These are phyloP conservation scores for Campoletis raptor DNA, from an alignment of 2,888 invertebrate genomes.

Conservation along the genomic window DNA sequence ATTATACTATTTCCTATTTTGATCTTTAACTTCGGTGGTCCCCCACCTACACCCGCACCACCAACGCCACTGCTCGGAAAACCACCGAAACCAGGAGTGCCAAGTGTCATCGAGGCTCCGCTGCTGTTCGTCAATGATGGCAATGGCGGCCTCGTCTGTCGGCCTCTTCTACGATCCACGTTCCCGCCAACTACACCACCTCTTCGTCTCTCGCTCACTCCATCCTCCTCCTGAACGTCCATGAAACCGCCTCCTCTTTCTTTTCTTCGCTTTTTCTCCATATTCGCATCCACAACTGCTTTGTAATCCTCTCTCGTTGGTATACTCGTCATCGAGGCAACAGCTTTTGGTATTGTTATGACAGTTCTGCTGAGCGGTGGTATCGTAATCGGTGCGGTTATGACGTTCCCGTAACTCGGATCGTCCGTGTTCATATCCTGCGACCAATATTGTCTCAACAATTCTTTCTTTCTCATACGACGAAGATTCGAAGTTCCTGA, in stretches of 20 bases:
- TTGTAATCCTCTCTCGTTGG: constrained; percentile 95
- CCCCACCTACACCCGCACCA: constrained; percentile 78
- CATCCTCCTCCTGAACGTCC: constrained; percentile 77
- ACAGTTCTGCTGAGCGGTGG: constrained; percentile 89
- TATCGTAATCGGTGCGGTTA: constrained; percentile 87
- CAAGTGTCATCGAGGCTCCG: constrained; percentile 80
- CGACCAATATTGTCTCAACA: constrained; percentile 93
- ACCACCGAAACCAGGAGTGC: neutral
- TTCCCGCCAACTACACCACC: constrained; percentile 80
- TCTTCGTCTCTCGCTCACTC: constrained; percentile 70
- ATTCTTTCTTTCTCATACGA: constrained; percentile 95
- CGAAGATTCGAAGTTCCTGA: constrained; percentile 91
- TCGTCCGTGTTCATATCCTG: constrained; percentile 94
- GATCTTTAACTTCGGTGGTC: constrained; percentile 91
- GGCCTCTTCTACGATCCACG: constrained; percentile 81
- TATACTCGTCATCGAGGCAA: constrained; percentile 95
- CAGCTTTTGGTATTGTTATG: constrained; percentile 94
- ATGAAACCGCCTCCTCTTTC: constrained; percentile 82
- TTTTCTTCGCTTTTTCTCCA: constrained; percentile 89
- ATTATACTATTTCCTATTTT: constrained; percentile 89
- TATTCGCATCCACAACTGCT: constrained; percentile 87
- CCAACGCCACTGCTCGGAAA: constrained; percentile 61
- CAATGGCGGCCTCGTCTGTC: constrained; percentile 79
- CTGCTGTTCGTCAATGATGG: constrained; percentile 80
- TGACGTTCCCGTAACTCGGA: constrained; percentile 86